Evolutionary conservation across 1,140 invertebrate species (phyloP), one percentile per base, ranked within the genome.

Genomic region (Tetramorium parvispinum): DNA sequence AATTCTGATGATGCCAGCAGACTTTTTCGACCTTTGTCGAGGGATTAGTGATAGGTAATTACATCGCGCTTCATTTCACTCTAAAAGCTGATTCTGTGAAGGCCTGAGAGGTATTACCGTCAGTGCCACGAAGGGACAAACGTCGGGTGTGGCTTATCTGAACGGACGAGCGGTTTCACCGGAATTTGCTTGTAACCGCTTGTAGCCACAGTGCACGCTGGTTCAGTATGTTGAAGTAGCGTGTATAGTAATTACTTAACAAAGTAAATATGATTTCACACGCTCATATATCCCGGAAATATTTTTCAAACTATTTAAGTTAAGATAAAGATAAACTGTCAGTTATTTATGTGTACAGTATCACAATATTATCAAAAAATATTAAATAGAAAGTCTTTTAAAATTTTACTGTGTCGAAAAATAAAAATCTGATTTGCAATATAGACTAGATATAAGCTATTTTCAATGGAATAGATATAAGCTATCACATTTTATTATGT

Each of bases 131-230:
- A 85, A 85, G 85, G 76, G 76, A 81, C 75, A 57, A 85, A 81
- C 83, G 59, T 79, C 71, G 83, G 85, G 76, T 66, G 61, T 68
- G 76, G 76, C 85, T 85, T 85, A 85, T 85, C 85, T 82, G 85
- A 81, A 65, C 76, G 85, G 63, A 81, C 75, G 76, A 79, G 59
- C 61, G 85, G 76, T 79, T 85, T 66, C 76, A 77, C 63, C 63
- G 85, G 85, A 78, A 68, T 85, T 85, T 66, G 77, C 77, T 82
- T 85, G 85, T 68, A 81, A 85, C 63, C 85, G 85, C 85, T 68
- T 46, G 53, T 46, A 73, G 68, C 79, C 53, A 7, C 79, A 82
- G 66, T 59, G 79, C 55, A 75, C n/a, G 68, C 79, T 83, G 53
- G 53, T 75, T 83, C 79, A 83, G 79, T 55, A 75, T 55, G 66